Evolutionary conservation across 1,140 invertebrate genomes (phyloP), one percentile per base, ranked within the genome.

Genomic region (Macrocentrus cingulum): DNA sequence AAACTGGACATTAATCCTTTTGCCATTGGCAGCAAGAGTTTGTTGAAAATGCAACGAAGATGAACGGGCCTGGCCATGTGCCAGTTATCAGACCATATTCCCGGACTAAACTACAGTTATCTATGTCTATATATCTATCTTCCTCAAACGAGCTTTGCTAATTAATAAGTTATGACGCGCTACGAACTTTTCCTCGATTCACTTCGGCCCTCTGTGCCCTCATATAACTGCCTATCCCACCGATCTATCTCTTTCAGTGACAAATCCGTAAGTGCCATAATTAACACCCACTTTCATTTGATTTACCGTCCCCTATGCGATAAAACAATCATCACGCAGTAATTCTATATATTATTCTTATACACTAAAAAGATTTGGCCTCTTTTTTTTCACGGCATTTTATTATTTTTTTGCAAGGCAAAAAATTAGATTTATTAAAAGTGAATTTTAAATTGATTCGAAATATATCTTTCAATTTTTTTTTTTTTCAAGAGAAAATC

Each of bases 31-130:
- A 61, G 60, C 22, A 57, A 32, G 54, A 49, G 36, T 48, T 29
- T 25, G 53, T 46, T 36, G 55, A 58, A 58, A 58, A 44, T 23
- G 46, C 60, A 61, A 58, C 55, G 55, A 61, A 61, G 60, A 57
- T 57, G 49, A 25, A 61, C 55, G 55, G 23, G 44, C 20, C 45
- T 61, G 60, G 60, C 55, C 23, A 19, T 41, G 7, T 57, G 60
- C 60, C 60, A 61, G 50, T 61, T 19, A n/a, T n/a, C n/a, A 11
- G 25, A 58, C 45, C 25, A 23, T 45, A 15, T 56, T 32, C 25
- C 9, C 37, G 18, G 39, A 34, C 34, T 56, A 25, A 11, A 53
- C 7, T 7, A 29, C n/a, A 19, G 11, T 1, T 15, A 18, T 52
- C 22, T 41, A 42, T 42, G 5, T 51, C 22, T 15, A 8, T 15